Base-by-base conservation (phyloP, 2,113 vertebrate species). In the Elanus axillaris region DNA sequence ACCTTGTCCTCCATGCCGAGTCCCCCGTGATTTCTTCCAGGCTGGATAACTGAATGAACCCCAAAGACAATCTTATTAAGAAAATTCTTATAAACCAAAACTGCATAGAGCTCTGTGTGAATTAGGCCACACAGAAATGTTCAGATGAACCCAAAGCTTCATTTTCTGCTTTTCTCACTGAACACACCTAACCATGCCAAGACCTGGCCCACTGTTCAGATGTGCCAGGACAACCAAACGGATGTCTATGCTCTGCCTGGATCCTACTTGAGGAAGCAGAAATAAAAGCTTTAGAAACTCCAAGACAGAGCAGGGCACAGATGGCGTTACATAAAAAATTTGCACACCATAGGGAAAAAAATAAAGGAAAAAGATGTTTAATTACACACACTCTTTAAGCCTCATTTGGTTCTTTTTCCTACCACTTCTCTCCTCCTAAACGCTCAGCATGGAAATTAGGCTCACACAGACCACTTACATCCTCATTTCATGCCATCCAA, bases 241-340 rank as follows among this genome's bases (percentile, higher is more conserved):
- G 22, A 20, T 1, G 1, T 19, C 18, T 42, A 5, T 17, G 8
- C 8, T 68, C 47, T 11, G 3, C 23, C 6, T 63, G 31, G 10
- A 43, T 9, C 6, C 32, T 75, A 9, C 16, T 7, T 38, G 34
- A 76, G 27, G 23, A 89, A 71, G 8, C 2, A 80, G 40, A 91
- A 91, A 80, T 38, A 40, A 67, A 86, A 75, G 21, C 29, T 88
- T 64, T 32, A 76, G 59, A 77, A 90, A 56, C 18, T 14, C 8
- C 17, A 69, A 53, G 45, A 50, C 4, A 9, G 20, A 45, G 6
- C 2, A 17, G 4, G 27, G 9, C 6, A 76, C 25, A 92, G 84
- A 80, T 36, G 9, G 34, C 27, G 52, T 50, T 88, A 31, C 15
- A 26, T 21, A 43, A 1, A 67, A 45, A 53, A 80, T 38, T 89